Conservation (phyloP, 2,113 vertebrate genomes). For the Charadrius vociferus region DNA sequence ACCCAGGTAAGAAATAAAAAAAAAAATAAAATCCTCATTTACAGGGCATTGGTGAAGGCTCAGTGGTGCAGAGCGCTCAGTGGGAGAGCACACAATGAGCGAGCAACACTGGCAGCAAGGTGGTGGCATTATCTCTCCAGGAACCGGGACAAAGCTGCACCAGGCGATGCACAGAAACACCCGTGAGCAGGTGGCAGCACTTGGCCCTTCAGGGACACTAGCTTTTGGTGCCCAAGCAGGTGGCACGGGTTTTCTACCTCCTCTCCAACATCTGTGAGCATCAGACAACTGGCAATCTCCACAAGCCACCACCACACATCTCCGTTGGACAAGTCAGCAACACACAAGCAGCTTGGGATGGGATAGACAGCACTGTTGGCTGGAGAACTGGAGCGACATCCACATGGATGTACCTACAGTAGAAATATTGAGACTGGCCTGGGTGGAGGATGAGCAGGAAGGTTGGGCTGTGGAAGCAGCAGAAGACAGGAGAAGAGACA, state of each 20-base stretch:
- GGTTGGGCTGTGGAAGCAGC: background rate
- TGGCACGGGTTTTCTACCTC: background rate
- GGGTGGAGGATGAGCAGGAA: background rate
- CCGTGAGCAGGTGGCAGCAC: accelerated
- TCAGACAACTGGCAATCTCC: background rate
- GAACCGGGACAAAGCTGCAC: background rate
- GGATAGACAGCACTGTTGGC: accelerated
- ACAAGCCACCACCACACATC: accelerated
- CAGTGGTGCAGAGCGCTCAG: accelerated
- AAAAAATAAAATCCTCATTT: background rate
- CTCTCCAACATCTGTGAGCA: background rate
- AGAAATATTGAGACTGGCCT: background rate
- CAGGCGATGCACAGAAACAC: background rate
- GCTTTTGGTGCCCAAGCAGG: background rate
- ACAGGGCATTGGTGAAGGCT: background rate
- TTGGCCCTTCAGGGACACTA: background rate
- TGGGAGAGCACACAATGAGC: background rate
- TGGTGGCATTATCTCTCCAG: too few species aligned
- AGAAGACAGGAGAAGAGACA: background rate
- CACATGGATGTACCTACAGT: accelerated
- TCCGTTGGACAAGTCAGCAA: accelerated
- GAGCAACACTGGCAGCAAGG: accelerated
- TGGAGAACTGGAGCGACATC: background rate
- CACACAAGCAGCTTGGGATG: too few species aligned
- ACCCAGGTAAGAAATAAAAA: too few species aligned